Evolutionary conservation across 1,140 invertebrate genomes (phyloP).

Genomic region (Atopsyche davidsoni): DNA sequence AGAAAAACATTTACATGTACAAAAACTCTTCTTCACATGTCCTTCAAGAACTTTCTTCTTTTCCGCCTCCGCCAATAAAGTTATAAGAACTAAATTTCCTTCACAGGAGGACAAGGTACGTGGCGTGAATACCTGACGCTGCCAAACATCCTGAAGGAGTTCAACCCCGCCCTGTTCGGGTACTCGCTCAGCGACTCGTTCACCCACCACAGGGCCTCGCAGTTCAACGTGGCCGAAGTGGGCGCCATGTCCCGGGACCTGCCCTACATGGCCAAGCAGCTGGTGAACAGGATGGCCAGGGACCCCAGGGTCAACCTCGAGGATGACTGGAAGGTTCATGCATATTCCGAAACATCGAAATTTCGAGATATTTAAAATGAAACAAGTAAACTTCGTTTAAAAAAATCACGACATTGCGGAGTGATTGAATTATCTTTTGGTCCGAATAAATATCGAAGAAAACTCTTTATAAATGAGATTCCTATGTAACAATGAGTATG

Average conservation of each 20-base stretch:
- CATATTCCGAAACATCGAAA: too few species aligned
- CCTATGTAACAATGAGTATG: too few species aligned
- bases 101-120: conserved; percentile 52
- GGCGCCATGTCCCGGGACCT: conserved; percentile 56
- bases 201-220: conserved; percentile 39
- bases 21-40: too few species aligned
- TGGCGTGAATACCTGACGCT: conserved; percentile 54
- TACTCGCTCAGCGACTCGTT: conserved; percentile 49
- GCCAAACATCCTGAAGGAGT: conserved; percentile 57
- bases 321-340: conserved; percentile 69
- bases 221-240: conserved; percentile 58
- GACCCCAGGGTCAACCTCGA: conserved; percentile 54
- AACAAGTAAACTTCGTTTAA: too few species aligned
- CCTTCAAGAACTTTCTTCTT: too few species aligned
- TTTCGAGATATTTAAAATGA: too few species aligned
- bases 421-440: too few species aligned
- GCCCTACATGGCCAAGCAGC: conserved; percentile 54
- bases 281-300: conserved; percentile 55
- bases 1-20: too few species aligned
- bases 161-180: conserved; percentile 58
- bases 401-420: too few species aligned
- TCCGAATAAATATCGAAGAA: too few species aligned
- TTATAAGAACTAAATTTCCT: conserved; percentile 2
- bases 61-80: too few species aligned
- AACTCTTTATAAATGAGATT: too few species aligned